Percentiles rank a stretch among this genome's conserved stretches.
Evolutionary conservation across 2,113 vertebrate species (phyloP).

Genomic region (Microtus richardsoni): DNA sequence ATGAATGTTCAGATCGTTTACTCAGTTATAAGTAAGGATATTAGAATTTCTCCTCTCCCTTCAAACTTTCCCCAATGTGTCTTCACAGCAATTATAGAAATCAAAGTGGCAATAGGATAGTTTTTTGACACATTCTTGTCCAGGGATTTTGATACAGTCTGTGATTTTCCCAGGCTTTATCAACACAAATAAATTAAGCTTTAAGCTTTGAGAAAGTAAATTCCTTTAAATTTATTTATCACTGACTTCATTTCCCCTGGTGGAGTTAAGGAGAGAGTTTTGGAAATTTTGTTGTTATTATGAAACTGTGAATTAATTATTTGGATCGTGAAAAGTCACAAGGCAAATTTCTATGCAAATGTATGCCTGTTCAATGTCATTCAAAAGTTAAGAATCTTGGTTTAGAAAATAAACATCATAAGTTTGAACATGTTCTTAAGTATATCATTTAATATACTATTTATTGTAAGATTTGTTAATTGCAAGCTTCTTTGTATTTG

Average conservation of each 20-base stretch:
- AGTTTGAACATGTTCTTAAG: not conserved
- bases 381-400: not conserved
- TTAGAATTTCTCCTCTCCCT: not conserved
- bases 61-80: not conserved
- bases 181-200: not conserved
- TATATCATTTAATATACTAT: not conserved
- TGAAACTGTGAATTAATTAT: constrained; percentile 1
- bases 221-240: not conserved
- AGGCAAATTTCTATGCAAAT: constrained; percentile 15
- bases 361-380: not conserved
- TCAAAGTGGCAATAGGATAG: not conserved
- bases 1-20: not conserved
- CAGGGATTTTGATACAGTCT: not conserved
- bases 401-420: not conserved
- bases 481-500: not conserved
- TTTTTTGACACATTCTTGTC: not conserved
- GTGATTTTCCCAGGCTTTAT: not conserved
- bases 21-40: constrained; percentile 5
- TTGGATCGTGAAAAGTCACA: constrained; percentile 2
- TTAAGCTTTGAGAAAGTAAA: not conserved
- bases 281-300: not conserved
- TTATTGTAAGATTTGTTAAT: not conserved
- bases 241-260: not conserved
- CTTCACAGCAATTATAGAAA: not conserved
- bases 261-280: not conserved